These are phyloP conservation scores for Amphiprion clarkii DNA, from an alignment of 2,797 vertebrate species.

Conservation along the genomic window DNA sequence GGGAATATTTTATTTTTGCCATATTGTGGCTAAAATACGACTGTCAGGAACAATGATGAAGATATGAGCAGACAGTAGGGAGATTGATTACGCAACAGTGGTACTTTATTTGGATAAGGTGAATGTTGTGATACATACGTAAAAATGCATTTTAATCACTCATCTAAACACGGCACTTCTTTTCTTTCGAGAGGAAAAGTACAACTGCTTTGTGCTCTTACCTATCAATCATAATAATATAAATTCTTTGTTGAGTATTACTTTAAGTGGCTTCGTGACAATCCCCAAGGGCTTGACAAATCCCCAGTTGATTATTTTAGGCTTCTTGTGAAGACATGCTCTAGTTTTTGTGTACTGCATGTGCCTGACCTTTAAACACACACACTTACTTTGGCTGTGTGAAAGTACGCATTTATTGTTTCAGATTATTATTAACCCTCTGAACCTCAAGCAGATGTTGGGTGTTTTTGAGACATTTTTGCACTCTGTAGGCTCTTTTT, in stretches of 20 bases:
- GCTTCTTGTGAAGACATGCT: conserved; percentile 13
- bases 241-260: neutral
- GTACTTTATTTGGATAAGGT: neutral
- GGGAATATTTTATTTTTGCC: neutral
- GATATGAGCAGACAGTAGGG: neutral
- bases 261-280: conserved; percentile 1
- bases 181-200: neutral
- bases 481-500: too few relatives aligned
- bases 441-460: too few relatives aligned
- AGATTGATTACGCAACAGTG: neutral
- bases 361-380: conserved; percentile 27
- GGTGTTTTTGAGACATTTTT: too few relatives aligned
- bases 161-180: too few relatives aligned
- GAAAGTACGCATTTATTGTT: neutral
- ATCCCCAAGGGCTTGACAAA: neutral
- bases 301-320: neutral
- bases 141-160: neutral
- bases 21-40: too few relatives aligned
- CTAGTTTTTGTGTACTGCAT: conserved; percentile 13
- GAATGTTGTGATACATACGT: neutral
- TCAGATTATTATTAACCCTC: too few relatives aligned
- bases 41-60: neutral
- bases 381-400: too few relatives aligned
- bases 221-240: neutral
- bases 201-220: too few relatives aligned